Percentiles rank a stretch among this genome's conserved stretches.
phyloP scores from a whole-genome alignment of 2,113 vertebrate genomes.

The Cercopithecus mona region DNA sequence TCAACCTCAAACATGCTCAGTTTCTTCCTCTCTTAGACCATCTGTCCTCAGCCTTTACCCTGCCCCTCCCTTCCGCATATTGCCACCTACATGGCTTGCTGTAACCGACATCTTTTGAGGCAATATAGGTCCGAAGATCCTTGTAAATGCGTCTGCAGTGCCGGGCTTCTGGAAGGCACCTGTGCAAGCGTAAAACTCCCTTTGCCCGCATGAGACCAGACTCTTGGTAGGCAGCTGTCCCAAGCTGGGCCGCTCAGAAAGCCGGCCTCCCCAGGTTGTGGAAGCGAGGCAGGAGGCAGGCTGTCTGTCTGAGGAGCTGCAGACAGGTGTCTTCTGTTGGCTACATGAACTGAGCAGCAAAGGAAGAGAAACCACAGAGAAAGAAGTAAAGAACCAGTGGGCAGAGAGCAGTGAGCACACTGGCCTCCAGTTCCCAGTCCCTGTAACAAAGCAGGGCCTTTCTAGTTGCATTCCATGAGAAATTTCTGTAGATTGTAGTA shows the following conservation, averaged over 20 bases:
- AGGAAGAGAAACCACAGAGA: background rate
- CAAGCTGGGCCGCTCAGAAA: background rate
- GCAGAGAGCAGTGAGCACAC: fast-evolving
- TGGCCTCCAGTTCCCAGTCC: background rate
- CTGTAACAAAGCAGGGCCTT: fast-evolving
- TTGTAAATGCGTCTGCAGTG: too few relatives aligned
- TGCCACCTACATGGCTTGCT: background rate
- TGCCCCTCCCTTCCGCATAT: fast-evolving
- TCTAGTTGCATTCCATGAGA: background rate
- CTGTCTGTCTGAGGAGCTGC: fast-evolving
- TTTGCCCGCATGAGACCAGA: background rate
- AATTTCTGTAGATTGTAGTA: background rate
- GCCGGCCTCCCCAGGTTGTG: background rate
- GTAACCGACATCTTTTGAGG: background rate
- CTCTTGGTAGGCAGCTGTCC: fast-evolving
- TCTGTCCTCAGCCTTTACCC: background rate
- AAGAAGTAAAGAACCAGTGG: fast-evolving
- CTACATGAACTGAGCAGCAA: too few relatives aligned
- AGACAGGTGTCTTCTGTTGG: background rate
- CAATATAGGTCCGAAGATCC: fast-evolving
- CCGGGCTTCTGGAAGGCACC: too few relatives aligned
- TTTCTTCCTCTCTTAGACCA: fast-evolving
- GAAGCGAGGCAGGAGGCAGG: fast-evolving
- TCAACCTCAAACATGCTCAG: fast-evolving
- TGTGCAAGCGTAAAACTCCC: background rate